A percentile compares a stretch with the other conserved stretches of the same genome.
These are phyloP conservation scores for Alligator mississippiensis DNA, from an alignment of 2,113 vertebrate species.

Conservation along the genomic window DNA sequence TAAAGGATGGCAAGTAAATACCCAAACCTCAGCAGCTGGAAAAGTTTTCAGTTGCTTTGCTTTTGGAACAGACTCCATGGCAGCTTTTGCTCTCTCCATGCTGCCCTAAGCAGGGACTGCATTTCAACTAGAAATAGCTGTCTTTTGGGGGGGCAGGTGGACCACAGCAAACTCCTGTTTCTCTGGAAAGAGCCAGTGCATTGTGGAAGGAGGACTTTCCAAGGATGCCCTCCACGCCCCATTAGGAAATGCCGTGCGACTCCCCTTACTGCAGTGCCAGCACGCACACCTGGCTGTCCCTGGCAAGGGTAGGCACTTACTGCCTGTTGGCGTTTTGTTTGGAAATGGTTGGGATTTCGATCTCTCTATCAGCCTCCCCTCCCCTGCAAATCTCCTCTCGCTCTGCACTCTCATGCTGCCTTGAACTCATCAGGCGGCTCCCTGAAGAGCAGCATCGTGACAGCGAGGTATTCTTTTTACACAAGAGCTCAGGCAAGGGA, in stretches of 20 bases:
- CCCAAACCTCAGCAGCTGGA: constrained; percentile 62
- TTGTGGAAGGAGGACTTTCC: constrained; percentile 69
- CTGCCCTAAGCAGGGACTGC: constrained; percentile 3
- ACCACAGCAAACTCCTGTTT: constrained; percentile 51
- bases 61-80: constrained; percentile 10
- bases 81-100: constrained; percentile 1
- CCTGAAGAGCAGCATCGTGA: neutral
- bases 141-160: constrained; percentile 67
- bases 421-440: neutral
- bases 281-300: constrained; percentile 57
- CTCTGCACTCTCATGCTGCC: neutral
- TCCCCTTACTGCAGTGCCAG: constrained; percentile 69
- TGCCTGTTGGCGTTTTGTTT: neutral
- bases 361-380: constrained; percentile 31
- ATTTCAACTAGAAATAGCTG: constrained; percentile 65
- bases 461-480: neutral
- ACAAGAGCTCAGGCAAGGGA: too few species aligned
- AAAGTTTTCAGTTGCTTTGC: constrained; percentile 46
- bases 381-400: neutral
- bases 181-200: constrained; percentile 70
- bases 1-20: constrained; percentile 60
- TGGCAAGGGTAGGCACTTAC: neutral
- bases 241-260: constrained; percentile 69
- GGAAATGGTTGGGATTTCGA: constrained; percentile 8
- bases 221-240: constrained; percentile 74